phyloP scores from a whole-genome alignment of 2,797 vertebrate species.

The Spatula clypeata region DNA sequence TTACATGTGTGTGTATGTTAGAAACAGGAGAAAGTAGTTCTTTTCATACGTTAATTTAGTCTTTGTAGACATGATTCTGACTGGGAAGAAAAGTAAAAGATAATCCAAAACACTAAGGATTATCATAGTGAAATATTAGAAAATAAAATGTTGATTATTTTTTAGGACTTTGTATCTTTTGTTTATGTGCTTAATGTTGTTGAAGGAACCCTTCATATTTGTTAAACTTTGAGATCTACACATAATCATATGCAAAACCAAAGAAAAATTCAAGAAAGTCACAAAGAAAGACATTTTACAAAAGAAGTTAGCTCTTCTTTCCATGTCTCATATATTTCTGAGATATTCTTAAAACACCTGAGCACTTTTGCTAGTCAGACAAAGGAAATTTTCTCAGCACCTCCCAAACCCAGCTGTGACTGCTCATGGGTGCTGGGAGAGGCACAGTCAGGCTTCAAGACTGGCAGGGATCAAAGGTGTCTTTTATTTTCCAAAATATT shows the following conservation, averaged over 20 bases:
- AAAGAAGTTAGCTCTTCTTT: background rate
- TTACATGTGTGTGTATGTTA: background rate
- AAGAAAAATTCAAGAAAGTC: background rate
- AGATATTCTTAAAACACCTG: background rate
- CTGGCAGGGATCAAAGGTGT: background rate
- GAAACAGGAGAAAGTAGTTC: background rate
- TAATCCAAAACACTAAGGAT: background rate
- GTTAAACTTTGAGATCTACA: background rate
- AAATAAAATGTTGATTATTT: background rate
- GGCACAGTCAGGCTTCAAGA: background rate
- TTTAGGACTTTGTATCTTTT: background rate
- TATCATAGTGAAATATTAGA: background rate
- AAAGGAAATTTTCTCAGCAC: background rate
- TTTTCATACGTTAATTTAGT: background rate
- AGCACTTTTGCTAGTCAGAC: background rate
- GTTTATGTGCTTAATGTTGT: background rate
- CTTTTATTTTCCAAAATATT: background rate
- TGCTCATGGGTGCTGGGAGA: background rate
- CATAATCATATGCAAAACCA: background rate
- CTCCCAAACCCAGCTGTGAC: background rate
- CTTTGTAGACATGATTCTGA: background rate
- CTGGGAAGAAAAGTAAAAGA: background rate
- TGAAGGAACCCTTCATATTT: background rate
- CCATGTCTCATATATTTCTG: background rate
- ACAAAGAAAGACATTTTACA: background rate